A percentile compares a stretch with the other conserved stretches of the same genome.
Evolutionary conservation across 1,140 invertebrate genomes (phyloP).

Genomic region (Drosophila melanica): DNA sequence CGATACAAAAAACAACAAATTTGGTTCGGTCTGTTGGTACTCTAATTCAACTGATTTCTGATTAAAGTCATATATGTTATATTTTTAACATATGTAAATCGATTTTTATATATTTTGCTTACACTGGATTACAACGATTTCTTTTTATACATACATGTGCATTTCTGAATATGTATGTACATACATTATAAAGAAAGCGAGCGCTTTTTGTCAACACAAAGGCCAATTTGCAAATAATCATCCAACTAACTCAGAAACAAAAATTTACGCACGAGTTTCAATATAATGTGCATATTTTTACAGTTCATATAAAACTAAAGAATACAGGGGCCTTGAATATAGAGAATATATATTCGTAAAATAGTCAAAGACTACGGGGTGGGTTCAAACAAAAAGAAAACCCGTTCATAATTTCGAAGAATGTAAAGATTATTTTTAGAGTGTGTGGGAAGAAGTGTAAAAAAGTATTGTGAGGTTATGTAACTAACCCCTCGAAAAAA

Average conservation of each 20-base stretch:
- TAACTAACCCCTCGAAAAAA: conserved; percentile 16
- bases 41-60: conserved; percentile 77
- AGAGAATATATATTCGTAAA: conserved; percentile 8
- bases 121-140: conserved; percentile 62
- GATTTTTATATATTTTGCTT: conserved; percentile 45
- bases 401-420: not conserved
- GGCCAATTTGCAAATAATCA: conserved; percentile 84
- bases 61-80: conserved; percentile 57
- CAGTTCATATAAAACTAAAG: conserved; percentile 17
- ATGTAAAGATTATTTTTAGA: conserved; percentile 4
- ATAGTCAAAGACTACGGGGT: not conserved
- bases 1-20: conserved; percentile 42
- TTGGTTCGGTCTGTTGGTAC: conserved; percentile 33
- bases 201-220: conserved; percentile 84
- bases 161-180: conserved; percentile 27
- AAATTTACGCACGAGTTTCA: conserved; percentile 68
- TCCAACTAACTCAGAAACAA: conserved; percentile 84
- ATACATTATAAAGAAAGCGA: conserved; percentile 62
- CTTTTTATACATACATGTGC: conserved; percentile 34
- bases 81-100: conserved; percentile 39
- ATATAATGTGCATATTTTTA: conserved; percentile 24
- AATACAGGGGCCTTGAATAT: conserved; percentile 6
- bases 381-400: not conserved
- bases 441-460: conserved; percentile 29
- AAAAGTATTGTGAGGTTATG: conserved; percentile 28